Conservation (phyloP, 1,140 invertebrate species). For the Sinonovacula constricta region DNA sequence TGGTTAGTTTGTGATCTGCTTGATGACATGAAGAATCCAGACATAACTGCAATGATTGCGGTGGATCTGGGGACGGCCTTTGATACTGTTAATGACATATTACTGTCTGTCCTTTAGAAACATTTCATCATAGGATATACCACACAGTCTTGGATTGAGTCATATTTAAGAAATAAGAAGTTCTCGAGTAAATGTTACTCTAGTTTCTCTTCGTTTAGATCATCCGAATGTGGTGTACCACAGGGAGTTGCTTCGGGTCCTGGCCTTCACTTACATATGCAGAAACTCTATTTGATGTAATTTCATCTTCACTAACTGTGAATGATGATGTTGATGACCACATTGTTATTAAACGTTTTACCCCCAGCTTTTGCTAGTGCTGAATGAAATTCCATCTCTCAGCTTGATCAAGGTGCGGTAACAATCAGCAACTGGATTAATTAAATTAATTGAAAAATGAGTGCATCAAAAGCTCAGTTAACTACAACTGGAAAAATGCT, state of each 20-base stretch:
- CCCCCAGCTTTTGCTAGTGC: no score
- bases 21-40: slow-evolving; percentile 17
- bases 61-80: neutral
- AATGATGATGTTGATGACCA: neutral
- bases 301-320: neutral
- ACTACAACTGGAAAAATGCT: no score
- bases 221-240: neutral
- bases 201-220: neutral
- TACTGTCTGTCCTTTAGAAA: neutral
- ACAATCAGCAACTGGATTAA: no score
- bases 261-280: slow-evolving; percentile 8
- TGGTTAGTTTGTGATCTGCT: slow-evolving; percentile 21
- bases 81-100: neutral
- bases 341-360: neutral
- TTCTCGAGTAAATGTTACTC: neutral
- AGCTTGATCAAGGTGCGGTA: no score
- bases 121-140: neutral
- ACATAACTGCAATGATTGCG: slow-evolving; percentile 1
- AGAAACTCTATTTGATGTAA: neutral
- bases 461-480: no score
- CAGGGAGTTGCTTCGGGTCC: neutral
- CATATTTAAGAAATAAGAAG: neutral
- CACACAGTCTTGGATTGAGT: neutral
- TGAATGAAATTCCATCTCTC: no score
- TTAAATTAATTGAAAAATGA: no score